Base-by-base conservation (phyloP, 1,140 invertebrate species). In the Drusus annulatus region DNA sequence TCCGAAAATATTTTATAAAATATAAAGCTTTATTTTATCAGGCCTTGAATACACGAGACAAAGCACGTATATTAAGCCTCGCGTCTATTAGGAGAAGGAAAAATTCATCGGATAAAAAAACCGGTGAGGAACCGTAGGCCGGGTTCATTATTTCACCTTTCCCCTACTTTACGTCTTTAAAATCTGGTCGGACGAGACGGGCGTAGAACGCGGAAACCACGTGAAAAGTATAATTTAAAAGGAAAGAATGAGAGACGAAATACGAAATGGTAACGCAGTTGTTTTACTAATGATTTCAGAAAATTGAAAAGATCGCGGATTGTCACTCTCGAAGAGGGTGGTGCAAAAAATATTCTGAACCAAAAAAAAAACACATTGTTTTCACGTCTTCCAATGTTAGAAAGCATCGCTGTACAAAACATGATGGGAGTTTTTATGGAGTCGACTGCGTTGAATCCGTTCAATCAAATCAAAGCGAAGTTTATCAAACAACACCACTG, bases 251-350 rank as follows among this genome's bases (percentile, higher is more conserved):
- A 16, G 62, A 28, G 23, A 65, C 21, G 62, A 65, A 65, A 63
- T 63, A 63, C 21, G 23, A 63, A 63, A 65, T 28, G 62, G 62
- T 65, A 16, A 65, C 62, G 62, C 36, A 65, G 25, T 65, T 65
- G 62, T 65, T 65, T 65, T 65, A 65, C 62, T 65, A 65, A 65
- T 65, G 62, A 65, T 65, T 65, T 65, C 62, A 21, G 25, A 65
- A 28, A 65, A 65, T 65, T 65, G 16, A 25, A 31, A 25, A 25
- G 62, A 65, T 25, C 28, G 56, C 15, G 56, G 19, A 60, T 19
- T 23, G 17, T 23, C 17, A 21, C 8, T 21, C 19, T 60, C n/a
- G 16, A 13, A 60, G 7, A 60, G 56, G 17, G 19, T 60, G 10
- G 13, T 60, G 10, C 19, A 6, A 60, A 21, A 60, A 21, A 21